Base-by-base conservation (phyloP, 2,113 vertebrate species). In the Rhizomys pruinosus region DNA sequence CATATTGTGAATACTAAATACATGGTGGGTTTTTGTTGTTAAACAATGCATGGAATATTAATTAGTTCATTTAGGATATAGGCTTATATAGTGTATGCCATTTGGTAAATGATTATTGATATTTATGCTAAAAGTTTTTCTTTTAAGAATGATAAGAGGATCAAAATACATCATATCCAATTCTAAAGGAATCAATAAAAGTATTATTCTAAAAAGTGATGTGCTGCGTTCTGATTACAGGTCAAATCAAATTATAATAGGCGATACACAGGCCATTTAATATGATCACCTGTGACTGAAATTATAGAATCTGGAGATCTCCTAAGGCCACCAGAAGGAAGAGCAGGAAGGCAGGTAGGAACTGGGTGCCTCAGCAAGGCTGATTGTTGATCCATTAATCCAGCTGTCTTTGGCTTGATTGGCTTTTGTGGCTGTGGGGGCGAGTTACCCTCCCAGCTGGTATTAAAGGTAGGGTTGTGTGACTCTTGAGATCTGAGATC, bases 1-100 rank as follows among this genome's bases (percentile, higher is more conserved):
- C 13, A 88, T 52, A 52, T 44, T 61, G 12, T 94, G 42, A 95
- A 86, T 12, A 66, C 15, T 94, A 92, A 91, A 80, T 92, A 68
- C 79, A 77, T 92, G 37, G 25, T 80, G 76, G 12, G 23, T n/a
- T 32, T 92, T 79, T 87, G 29, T 91, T 86, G 84, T 90, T 77
- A 64, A 90, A 74, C 8, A 88, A 27, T 88, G 13, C 37, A 66
- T 79, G 23, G 29, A 73, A 79, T 72, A 34, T 55, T 63, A 23
- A 34, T 55, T 63, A 23, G 16, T 85, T 93, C 5, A 66, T 55
- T 88, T 85, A 80, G 61, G 15, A 78, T 34, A 44, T 64, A 64
- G 64, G 15, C 61, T 85, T 52, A 71, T 93, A 15, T 71, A 84
- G 17, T 78, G 6, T 89, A 25, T 91, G 2, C 44, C 69, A 11